phyloP scores from a whole-genome alignment of 2,797 vertebrate species.

The Acanthiza pusilla region DNA sequence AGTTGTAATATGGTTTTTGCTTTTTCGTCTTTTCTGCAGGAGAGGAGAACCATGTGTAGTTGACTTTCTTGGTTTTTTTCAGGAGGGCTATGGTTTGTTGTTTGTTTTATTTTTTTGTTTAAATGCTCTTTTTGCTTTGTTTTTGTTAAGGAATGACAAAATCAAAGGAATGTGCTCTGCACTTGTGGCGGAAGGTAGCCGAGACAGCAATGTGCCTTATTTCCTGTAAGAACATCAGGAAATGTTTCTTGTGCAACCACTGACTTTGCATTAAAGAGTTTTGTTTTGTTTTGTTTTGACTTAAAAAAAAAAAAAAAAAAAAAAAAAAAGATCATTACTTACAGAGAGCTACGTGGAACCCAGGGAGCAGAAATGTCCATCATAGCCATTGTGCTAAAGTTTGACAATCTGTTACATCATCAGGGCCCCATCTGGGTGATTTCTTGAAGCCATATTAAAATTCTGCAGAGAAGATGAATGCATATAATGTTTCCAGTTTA shows the following conservation, averaged over 20 bases:
- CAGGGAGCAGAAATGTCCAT: neutral
- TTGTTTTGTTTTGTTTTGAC: neutral
- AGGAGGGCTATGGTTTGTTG: neutral
- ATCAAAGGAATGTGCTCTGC: neutral
- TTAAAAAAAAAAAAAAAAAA: too few species aligned
- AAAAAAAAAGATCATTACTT: neutral
- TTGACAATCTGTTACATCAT: neutral
- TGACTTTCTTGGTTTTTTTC: neutral
- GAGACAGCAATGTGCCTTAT: neutral
- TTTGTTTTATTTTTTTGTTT: neutral
- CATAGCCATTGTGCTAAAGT: neutral
- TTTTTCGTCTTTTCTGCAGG: neutral
- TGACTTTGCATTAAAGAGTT: neutral
- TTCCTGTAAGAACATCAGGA: constrained; percentile 16
- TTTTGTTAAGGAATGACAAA: neutral
- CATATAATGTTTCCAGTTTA: neutral
- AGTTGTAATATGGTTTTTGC: neutral
- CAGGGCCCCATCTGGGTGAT: neutral
- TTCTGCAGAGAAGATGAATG: neutral
- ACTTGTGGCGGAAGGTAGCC: neutral
- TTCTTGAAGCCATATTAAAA: neutral
- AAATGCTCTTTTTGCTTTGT: neutral
- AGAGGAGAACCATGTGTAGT: neutral
- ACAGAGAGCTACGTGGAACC: neutral
- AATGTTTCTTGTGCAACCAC: neutral